Base-by-base conservation (phyloP, 2,888 invertebrate species). In the Nymphalis c-album region DNA sequence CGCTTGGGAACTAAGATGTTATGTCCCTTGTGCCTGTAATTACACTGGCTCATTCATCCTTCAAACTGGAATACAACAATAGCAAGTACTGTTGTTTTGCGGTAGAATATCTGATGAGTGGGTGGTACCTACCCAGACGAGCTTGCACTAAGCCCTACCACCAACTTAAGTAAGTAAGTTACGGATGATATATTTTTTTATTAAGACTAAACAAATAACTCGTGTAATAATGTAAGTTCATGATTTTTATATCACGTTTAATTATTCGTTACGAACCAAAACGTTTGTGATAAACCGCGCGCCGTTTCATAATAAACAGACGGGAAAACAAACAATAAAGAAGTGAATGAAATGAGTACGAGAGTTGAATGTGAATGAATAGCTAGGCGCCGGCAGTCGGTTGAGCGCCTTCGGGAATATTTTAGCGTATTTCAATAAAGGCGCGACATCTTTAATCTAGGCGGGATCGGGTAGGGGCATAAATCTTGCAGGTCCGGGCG, bases 361-460 rank as follows among this genome's bases (percentile, higher is more conserved):
- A 70, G 75, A 71, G 70, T 70, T 79, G 88, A 87, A 87, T 87
- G 76, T 81, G 85, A 90, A 89, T 87, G 88, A 85, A 82, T 74
- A 71, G 68, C 65, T 40, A 63, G 70, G 71, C 68, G 72, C 67
- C 73, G 71, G 72, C 64, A 63, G 69, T 64, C 67, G 63, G 74
- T 57, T 58, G 73, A 69, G 74, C 73, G 72, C 73, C 71, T 75
- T 74, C 73, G 76, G 76, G 81, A 82, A 85, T 84, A 83, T 87
- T 87, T 86, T 81, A 87, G 82, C 85, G 89, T 87, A 87, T 90
- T 91, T 90, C 91, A 91, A 92, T 92, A 91, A 88, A 86, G 85
- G 88, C 86, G 88, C 88, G 91, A 91, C 91, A 89, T 91, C 90
- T 91, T 90, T 92, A 91, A 91, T 91, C 91, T 90, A 88, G 88